Conservation (phyloP, 2,113 vertebrate species). For the Axis porcinus region DNA sequence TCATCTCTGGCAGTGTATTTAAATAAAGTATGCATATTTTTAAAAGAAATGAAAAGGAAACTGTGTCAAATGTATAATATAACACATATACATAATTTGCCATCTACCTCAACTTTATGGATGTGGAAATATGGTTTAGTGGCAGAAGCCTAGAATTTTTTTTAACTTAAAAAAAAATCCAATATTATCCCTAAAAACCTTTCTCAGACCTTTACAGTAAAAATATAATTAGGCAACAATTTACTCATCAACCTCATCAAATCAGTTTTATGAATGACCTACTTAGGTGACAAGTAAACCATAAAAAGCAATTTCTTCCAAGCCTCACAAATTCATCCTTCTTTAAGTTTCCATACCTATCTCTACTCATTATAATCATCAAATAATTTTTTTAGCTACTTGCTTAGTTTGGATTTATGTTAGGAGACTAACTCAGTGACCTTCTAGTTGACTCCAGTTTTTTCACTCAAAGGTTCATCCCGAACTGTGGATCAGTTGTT, state of each 20-base stretch:
- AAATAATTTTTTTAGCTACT: background rate
- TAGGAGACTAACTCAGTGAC: background rate
- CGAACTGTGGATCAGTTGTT: background rate
- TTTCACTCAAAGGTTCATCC: background rate
- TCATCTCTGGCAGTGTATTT: conserved; percentile 44
- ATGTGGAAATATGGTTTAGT: background rate
- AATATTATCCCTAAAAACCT: conserved; percentile 6
- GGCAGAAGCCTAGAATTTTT: background rate
- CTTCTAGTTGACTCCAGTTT: background rate
- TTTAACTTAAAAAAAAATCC: background rate
- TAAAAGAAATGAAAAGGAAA: conserved; percentile 48
- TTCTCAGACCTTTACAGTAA: background rate
- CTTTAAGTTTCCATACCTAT: background rate
- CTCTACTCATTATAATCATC: background rate
- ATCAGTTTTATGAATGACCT: conserved; percentile 35
- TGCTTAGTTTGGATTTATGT: background rate
- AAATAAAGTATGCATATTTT: conserved; percentile 51
- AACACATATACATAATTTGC: conserved; percentile 30
- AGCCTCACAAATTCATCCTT: background rate
- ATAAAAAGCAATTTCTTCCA: background rate
- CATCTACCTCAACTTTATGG: conserved; percentile 35
- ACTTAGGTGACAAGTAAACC: conserved; percentile 8
- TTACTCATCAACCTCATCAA: conserved; percentile 44
- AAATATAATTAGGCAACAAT: conserved; percentile 27
- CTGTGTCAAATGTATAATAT: conserved; percentile 11